Evolutionary conservation across 2,797 vertebrate genomes (phyloP).

Genomic region (Orientallactaga sibirica): DNA sequence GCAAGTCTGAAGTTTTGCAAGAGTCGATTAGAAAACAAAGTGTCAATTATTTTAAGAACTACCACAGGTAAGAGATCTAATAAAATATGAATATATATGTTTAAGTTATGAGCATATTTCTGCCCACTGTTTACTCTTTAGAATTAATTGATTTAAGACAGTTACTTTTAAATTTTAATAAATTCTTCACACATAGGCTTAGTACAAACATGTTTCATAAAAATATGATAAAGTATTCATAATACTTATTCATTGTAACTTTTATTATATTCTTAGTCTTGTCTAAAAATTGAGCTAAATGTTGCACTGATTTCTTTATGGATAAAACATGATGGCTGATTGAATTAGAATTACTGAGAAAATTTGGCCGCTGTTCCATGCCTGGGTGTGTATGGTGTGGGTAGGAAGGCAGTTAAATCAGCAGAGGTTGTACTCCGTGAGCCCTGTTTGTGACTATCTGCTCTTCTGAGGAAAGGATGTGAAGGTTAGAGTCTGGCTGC

Average conservation of each 20-base stretch:
- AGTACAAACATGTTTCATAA: background rate
- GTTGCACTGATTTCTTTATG: conserved; percentile 11
- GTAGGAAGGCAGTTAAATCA: background rate
- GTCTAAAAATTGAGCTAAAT: background rate
- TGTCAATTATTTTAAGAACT: conserved; percentile 99
- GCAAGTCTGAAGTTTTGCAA: conserved; percentile 98
- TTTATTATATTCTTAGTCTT: conserved; percentile 53
- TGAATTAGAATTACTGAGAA: background rate
- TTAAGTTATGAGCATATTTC: conserved; percentile 22
- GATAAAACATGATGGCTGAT: background rate
- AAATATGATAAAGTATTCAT: conserved; percentile 25
- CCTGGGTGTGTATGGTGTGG: background rate
- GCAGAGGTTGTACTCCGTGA: background rate
- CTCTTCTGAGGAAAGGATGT: background rate
- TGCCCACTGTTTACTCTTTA: conserved; percentile 24
- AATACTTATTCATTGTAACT: conserved; percentile 38
- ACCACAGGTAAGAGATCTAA: conserved; percentile 94
- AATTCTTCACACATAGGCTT: conserved; percentile 14
- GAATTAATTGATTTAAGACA: conserved; percentile 57
- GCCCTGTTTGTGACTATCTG: background rate
- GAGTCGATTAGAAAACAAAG: conserved; percentile 99
- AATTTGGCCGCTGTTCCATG: background rate
- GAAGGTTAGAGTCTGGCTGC: background rate
- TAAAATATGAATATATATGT: conserved; percentile 7
- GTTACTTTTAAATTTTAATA: conserved; percentile 62